Evolutionary conservation across 2,888 invertebrate genomes (phyloP).

Genomic region (Ichneumoninae sp.): DNA sequence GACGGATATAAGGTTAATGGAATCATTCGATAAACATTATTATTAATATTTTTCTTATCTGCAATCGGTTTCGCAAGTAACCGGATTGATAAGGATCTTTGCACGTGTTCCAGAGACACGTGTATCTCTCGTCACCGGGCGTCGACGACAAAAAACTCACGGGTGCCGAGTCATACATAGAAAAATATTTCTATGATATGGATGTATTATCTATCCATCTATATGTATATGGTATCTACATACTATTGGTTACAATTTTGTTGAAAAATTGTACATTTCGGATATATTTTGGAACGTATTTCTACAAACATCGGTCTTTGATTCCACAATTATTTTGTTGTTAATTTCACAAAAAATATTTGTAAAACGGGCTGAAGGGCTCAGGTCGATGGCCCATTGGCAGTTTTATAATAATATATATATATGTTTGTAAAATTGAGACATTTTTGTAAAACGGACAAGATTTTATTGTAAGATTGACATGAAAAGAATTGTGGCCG

Average conservation of each 20-base stretch:
- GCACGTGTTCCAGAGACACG: background rate
- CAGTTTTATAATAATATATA: too few species aligned
- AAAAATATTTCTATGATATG: background rate
- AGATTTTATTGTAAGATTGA: too few species aligned
- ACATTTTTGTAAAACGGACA: too few species aligned
- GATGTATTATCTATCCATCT: too few species aligned
- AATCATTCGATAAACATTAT: constrained; percentile 3
- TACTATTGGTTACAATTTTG: background rate
- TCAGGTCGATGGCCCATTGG: too few species aligned
- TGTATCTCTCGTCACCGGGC: background rate
- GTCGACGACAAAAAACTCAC: background rate
- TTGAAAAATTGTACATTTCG: background rate
- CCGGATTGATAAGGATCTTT: background rate
- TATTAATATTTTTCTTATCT: constrained; percentile 1
- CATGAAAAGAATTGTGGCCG: too few species aligned
- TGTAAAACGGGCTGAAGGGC: too few species aligned
- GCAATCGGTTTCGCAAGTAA: background rate
- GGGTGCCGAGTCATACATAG: background rate
- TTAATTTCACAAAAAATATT: too few species aligned
- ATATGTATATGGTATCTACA: too few species aligned
- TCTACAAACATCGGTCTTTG: too few species aligned
- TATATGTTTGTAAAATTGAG: too few species aligned
- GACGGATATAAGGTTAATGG: background rate
- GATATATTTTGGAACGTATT: background rate
- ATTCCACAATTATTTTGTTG: background rate